Conservation (phyloP, 2,113 vertebrate species). For the Lipophrys pholis region DNA sequence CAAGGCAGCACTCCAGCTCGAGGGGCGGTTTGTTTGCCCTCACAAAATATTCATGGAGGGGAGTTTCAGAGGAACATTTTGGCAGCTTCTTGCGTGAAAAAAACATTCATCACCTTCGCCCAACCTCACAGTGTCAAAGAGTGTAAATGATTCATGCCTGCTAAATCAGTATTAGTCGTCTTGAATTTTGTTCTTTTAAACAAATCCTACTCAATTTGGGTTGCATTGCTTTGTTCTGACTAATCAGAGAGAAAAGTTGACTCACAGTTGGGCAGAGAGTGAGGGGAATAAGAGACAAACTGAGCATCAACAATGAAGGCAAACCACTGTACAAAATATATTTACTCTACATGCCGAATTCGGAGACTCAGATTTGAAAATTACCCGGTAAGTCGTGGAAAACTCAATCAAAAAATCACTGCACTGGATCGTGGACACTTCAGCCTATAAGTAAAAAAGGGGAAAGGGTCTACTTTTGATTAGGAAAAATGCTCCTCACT, state of each 20-base stretch:
- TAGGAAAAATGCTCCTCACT: too few species aligned
- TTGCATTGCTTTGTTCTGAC: not conserved
- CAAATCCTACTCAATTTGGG: slow-evolving; percentile 6
- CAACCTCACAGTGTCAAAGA: slow-evolving; percentile 45
- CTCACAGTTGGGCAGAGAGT: too few species aligned
- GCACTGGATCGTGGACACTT: too few species aligned
- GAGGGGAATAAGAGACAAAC: not conserved
- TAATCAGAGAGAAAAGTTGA: slow-evolving; percentile 22
- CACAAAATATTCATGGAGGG: slow-evolving; percentile 57
- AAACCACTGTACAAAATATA: not conserved
- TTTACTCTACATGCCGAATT: too few species aligned
- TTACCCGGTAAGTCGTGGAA: too few species aligned
- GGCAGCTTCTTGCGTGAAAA: slow-evolving; percentile 55
- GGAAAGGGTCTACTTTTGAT: too few species aligned
- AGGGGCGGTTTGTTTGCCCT: slow-evolving; percentile 48
- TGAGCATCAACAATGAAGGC: not conserved
- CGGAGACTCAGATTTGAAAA: too few species aligned
- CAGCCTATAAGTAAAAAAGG: too few species aligned
- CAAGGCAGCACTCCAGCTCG: slow-evolving; percentile 55
- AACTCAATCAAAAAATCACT: too few species aligned
- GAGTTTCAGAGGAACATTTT: slow-evolving; percentile 47
- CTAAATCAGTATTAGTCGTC: slow-evolving; percentile 22
- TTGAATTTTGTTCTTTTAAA: slow-evolving; percentile 11
- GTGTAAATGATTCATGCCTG: slow-evolving; percentile 50
- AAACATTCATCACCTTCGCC: slow-evolving; percentile 43